These are phyloP conservation scores for Atta cephalotes DNA, from an alignment of 1,140 invertebrate genomes.

Conservation along the genomic window DNA sequence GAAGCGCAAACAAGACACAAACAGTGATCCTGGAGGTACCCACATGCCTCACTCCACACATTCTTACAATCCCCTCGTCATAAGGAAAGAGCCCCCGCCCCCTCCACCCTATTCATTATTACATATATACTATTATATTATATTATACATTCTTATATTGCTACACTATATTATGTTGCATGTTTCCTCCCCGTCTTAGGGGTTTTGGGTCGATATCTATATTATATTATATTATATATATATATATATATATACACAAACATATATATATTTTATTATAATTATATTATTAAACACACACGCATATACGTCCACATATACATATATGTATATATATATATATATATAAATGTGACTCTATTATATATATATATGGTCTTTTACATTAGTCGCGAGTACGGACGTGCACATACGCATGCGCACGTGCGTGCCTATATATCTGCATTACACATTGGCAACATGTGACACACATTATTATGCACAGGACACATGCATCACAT, in stretches of 20 bases:
- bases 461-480: conserved; percentile 52
- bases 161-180: conserved; percentile 85
- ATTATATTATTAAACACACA: conserved; percentile 64
- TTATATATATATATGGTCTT: conserved; percentile 65
- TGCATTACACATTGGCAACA: conserved; percentile 60
- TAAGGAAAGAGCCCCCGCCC: conserved; percentile 56
- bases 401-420: conserved; percentile 72
- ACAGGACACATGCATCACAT: conserved; percentile 44
- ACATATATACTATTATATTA: conserved; percentile 77
- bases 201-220: conserved; percentile 80
- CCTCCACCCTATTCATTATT: conserved; percentile 73
- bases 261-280: conserved; percentile 58
- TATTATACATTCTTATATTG: conserved; percentile 78
- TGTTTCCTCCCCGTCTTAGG: conserved; percentile 82
- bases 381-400: conserved; percentile 59
- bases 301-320: conserved; percentile 70
- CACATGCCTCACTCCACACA: conserved; percentile 86
- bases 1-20: conserved; percentile 99
- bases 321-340: conserved; percentile 74
- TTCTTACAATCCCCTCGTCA: conserved; percentile 82
- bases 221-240: conserved; percentile 65
- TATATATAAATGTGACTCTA: conserved; percentile 68
- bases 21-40: conserved; percentile 95
- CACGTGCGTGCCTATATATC: conserved; percentile 66
- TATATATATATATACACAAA: conserved; percentile 69